Base-by-base conservation (phyloP, 2,888 invertebrate genomes). In the Endotricha flammealis region DNA sequence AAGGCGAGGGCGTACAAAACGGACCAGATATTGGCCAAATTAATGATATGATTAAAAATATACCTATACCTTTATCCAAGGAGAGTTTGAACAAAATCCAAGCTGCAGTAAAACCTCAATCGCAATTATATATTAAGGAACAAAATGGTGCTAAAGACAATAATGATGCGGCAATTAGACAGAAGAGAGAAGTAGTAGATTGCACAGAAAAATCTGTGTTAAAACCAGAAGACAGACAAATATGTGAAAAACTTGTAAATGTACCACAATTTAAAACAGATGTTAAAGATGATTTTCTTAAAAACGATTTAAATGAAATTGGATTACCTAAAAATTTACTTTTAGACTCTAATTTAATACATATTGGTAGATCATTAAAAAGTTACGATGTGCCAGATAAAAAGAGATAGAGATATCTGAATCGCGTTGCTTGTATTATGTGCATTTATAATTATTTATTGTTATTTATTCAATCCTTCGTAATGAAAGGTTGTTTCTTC, bases 151-250 rank as follows among this genome's bases (percentile, higher is more conserved):
- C 25, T 36, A 37, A 22, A 12, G 33, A 41, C 17, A 28, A 41
- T 36, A 44, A 55, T 36, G 4, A 43, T 12, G 39, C 36, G 25
- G 39, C 27, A 6, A 36, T 36, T 3, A 64, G 82, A 42, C 73
- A 71, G 36, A 82, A 82, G 37, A 64, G 82, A 42, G 74, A 81
- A 52, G 65, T 69, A 1, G 57, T 79, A 0, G 78, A 83, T 48
- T 80, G 78, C 41, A 64, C 69, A 6, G 61, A 75, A 25, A 68
- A 65, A 39, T 45, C 52, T 0, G 37, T 51, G 0, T 38, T 78
- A 16, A 63, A 66, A 46, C 50, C 60, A 0, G 70, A 72, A 39
- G 74, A 79, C 24, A 70, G 55, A 44, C 63, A 69, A 42, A 75
- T 76, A 37, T 80, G 78, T 38, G 62, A 73, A 12, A 66, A 62